These are phyloP conservation scores for Hemichromis elongatus DNA, from an alignment of 2,113 vertebrate species.

Conservation along the genomic window DNA sequence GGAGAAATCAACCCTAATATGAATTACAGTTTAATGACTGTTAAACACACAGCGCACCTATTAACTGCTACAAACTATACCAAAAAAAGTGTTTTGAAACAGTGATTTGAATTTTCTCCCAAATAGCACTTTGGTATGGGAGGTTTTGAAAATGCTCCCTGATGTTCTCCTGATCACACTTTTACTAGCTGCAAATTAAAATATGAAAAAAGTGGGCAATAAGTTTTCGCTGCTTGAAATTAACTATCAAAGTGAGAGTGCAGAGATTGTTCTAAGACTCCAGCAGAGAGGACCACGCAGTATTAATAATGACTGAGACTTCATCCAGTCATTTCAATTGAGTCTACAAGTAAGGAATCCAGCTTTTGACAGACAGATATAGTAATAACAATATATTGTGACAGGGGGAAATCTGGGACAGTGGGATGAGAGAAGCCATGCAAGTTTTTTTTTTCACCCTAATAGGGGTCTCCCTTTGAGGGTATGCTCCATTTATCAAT, in stretches of 20 bases:
- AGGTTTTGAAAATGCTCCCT: neutral
- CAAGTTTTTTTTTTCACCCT: neutral
- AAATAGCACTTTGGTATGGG: neutral
- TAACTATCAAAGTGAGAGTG: neutral
- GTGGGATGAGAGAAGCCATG: constrained; percentile 26
- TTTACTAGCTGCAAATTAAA: constrained; percentile 6
- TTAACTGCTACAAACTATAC: neutral
- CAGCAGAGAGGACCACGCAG: neutral
- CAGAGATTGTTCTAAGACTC: neutral
- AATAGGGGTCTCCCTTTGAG: constrained; percentile 32
- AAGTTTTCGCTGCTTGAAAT: neutral
- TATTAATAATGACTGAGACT: constrained; percentile 19
- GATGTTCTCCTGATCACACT: neutral
- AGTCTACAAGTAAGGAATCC: constrained; percentile 9
- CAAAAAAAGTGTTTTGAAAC: neutral
- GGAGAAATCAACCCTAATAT: neutral
- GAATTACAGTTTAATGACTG: neutral
- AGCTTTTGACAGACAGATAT: constrained; percentile 18
- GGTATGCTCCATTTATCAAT: constrained; percentile 44
- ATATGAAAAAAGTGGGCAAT: neutral
- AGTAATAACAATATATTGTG: constrained; percentile 57
- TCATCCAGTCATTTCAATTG: neutral
- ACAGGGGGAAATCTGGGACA: constrained; percentile 50
- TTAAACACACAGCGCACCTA: neutral
- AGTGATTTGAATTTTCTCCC: neutral